Conservation (phyloP, 2,113 vertebrate species). For the Neodontobutis hainanensis region DNA sequence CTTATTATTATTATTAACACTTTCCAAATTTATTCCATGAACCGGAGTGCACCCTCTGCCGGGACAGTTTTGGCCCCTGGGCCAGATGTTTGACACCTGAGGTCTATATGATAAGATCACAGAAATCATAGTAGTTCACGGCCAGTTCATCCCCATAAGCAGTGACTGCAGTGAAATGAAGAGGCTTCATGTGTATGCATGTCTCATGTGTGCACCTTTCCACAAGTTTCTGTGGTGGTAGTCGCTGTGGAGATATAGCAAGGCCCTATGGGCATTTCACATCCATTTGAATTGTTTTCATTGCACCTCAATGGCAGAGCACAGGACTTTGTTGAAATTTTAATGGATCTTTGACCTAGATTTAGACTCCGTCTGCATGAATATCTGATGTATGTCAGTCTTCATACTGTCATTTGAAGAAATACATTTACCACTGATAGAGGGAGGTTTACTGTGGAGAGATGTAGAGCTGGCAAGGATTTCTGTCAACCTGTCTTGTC, state of each 20-base stretch:
- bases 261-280: slow-evolving; percentile 39
- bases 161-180: background rate
- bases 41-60: too few relatives aligned
- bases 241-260: slow-evolving; percentile 33
- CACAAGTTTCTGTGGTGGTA: slow-evolving; percentile 38
- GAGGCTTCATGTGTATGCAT: background rate
- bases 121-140: background rate
- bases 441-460: slow-evolving; percentile 24
- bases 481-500: slow-evolving; percentile 43
- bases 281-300: slow-evolving; percentile 67
- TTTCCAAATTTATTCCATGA: too few relatives aligned
- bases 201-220: slow-evolving; percentile 3
- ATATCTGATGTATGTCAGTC: slow-evolving; percentile 70
- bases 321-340: slow-evolving; percentile 77
- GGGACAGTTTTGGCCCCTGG: too few relatives aligned
- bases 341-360: slow-evolving; percentile 81
- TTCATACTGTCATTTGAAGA: slow-evolving; percentile 60
- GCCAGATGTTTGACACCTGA: too few relatives aligned
- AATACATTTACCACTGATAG: slow-evolving; percentile 44
- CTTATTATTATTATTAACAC: too few relatives aligned
- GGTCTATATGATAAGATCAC: too few relatives aligned
- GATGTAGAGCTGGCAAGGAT: slow-evolving; percentile 52
- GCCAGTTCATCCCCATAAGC: too few relatives aligned
- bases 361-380: slow-evolving; percentile 30
- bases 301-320: slow-evolving; percentile 63